These are phyloP conservation scores for Ctena decussata DNA, from an alignment of 2,888 invertebrate genomes.

Conservation along the genomic window DNA sequence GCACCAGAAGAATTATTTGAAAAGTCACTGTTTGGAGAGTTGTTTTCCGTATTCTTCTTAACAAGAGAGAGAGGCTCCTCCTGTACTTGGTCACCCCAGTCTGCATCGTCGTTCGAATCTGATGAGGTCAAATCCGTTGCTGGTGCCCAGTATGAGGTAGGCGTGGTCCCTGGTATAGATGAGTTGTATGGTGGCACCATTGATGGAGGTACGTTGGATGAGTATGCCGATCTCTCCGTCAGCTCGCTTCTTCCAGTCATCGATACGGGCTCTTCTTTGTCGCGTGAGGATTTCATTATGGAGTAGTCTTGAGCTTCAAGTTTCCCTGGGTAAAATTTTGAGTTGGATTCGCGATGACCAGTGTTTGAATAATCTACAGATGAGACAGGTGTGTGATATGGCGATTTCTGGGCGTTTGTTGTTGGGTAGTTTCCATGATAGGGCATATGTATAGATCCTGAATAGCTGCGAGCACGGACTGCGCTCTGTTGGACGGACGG, in stretches of 20 bases:
- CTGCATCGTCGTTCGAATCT: slow-evolving; percentile 60
- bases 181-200: slow-evolving; percentile 40
- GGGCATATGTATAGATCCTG: background rate
- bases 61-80: slow-evolving; percentile 72
- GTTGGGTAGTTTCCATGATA: background rate
- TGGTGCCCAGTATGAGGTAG: slow-evolving; percentile 52
- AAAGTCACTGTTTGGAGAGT: slow-evolving; percentile 66
- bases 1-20: slow-evolving; percentile 70
- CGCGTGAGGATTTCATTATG: slow-evolving; percentile 53
- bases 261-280: background rate
- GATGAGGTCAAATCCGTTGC: slow-evolving; percentile 62
- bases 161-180: slow-evolving; percentile 34
- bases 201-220: slow-evolving; percentile 48
- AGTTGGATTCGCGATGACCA: slow-evolving; percentile 35
- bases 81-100: slow-evolving; percentile 63
- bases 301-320: slow-evolving; percentile 47
- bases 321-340: slow-evolving; percentile 51
- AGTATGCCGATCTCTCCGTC: slow-evolving; percentile 36
- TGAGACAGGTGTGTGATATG: background rate
- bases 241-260: background rate
- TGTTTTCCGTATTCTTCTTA: slow-evolving; percentile 63
- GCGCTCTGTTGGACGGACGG: background rate
- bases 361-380: slow-evolving; percentile 38
- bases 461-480: slow-evolving; percentile 5
- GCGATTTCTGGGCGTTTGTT: background rate